Evolutionary conservation across 2,113 vertebrate species (phyloP).

Genomic region (Notothenia coriiceps): DNA sequence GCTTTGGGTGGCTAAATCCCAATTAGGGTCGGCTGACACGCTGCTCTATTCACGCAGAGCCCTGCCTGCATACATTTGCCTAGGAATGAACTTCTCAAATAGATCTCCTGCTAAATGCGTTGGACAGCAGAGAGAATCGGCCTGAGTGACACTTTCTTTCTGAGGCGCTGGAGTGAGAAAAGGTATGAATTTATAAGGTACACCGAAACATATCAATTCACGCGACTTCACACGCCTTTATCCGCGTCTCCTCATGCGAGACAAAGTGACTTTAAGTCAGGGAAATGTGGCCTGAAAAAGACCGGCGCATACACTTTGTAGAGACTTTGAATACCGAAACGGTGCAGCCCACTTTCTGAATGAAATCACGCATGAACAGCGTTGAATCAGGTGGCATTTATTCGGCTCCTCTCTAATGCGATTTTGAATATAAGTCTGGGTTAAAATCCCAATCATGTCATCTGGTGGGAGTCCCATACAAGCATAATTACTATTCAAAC

Average conservation of each 20-base stretch:
- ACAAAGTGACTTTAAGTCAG: slow-evolving; percentile 89
- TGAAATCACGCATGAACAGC: slow-evolving; percentile 82
- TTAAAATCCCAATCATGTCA: slow-evolving; percentile 91
- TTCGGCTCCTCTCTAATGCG: slow-evolving; percentile 83
- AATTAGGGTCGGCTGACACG: slow-evolving; percentile 99
- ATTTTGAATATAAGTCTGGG: slow-evolving; percentile 87
- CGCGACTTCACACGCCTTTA: slow-evolving; percentile 93
- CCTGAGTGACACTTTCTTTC: slow-evolving; percentile 93
- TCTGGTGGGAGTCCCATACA: slow-evolving; percentile 98
- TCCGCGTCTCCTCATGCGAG: slow-evolving; percentile 92
- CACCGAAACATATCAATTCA: slow-evolving; percentile 99
- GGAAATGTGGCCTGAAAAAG: slow-evolving; percentile 86
- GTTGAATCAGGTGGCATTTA: slow-evolving; percentile 81
- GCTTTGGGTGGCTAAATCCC: slow-evolving; percentile 99
- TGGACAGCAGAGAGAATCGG: slow-evolving; percentile 98
- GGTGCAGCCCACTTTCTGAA: slow-evolving; percentile 82
- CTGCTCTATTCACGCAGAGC: slow-evolving; percentile 93
- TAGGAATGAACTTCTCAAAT: slow-evolving; percentile 99
- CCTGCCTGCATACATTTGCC: slow-evolving; percentile 98
- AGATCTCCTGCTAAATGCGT: slow-evolving; percentile 94
- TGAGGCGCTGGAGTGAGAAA: slow-evolving; percentile 92
- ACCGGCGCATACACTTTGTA: slow-evolving; percentile 85
- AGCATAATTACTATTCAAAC: slow-evolving; percentile 92
- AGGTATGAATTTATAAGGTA: slow-evolving; percentile 99
- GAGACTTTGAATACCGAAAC: slow-evolving; percentile 89